A percentile compares a stretch with the other conserved stretches of the same genome.
Evolutionary conservation across 1,140 invertebrate genomes (phyloP).

Genomic region (Nilaparvata lugens): DNA sequence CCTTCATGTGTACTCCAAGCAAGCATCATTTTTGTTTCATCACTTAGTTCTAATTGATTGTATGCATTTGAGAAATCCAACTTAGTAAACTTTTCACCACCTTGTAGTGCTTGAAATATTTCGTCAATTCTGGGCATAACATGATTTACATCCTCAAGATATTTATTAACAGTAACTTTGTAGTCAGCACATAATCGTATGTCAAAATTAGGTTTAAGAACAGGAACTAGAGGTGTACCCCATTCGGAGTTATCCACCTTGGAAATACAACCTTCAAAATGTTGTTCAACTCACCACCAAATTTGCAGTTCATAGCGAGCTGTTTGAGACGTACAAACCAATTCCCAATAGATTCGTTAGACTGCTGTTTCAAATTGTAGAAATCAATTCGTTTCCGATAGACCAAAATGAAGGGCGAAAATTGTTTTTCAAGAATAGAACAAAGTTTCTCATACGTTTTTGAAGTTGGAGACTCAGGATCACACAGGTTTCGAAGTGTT

Average conservation of each 20-base stretch:
- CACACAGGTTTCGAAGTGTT: too few species aligned
- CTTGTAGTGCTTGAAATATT: slow-evolving; percentile 5
- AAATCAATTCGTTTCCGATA: too few species aligned
- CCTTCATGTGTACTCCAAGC: neutral
- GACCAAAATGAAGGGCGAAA: too few species aligned
- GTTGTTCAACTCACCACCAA: too few species aligned
- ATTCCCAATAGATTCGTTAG: too few species aligned
- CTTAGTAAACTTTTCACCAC: slow-evolving; percentile 7
- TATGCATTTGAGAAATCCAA: slow-evolving; percentile 10
- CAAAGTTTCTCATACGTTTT: too few species aligned
- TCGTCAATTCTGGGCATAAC: slow-evolving; percentile 13
- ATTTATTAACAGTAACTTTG: slow-evolving; percentile 18
- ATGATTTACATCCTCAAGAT: neutral
- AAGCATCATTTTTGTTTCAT: neutral
- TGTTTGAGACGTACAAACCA: too few species aligned
- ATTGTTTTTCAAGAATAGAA: too few species aligned
- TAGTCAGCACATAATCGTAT: slow-evolving; percentile 32
- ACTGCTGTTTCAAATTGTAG: too few species aligned
- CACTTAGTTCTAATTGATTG: neutral
- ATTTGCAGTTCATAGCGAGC: too few species aligned
- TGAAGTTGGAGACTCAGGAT: too few species aligned
- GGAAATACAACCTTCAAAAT: slow-evolving; percentile 23
- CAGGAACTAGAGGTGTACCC: slow-evolving; percentile 31
- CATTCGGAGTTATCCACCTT: slow-evolving; percentile 30
- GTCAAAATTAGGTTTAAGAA: slow-evolving; percentile 29